Conservation (phyloP, 2,888 invertebrate genomes). For the Xestoiulus laeticollis region DNA sequence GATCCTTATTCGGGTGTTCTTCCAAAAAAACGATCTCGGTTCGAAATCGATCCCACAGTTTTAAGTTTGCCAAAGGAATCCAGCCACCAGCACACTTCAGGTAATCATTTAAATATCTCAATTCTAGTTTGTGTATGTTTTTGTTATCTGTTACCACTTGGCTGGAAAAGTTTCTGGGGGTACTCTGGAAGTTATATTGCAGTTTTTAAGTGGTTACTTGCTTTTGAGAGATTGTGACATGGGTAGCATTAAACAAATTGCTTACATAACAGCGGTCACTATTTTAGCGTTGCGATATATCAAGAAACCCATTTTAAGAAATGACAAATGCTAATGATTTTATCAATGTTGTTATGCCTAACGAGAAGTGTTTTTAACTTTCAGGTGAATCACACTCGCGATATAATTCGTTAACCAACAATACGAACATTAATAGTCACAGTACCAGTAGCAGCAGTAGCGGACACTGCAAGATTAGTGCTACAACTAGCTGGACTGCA, state of each 20-base stretch:
- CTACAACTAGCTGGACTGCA: slow-evolving; percentile 34
- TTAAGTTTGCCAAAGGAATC: slow-evolving; percentile 11
- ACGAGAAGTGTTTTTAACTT: background rate
- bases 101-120: background rate
- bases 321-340: background rate
- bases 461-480: background rate
- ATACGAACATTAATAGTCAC: slow-evolving; percentile 1
- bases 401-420: background rate
- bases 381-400: slow-evolving; percentile 27
- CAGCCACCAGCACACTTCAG: slow-evolving; percentile 29
- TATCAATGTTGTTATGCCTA: background rate
- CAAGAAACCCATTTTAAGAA: background rate
- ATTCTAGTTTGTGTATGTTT: background rate
- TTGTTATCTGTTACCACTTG: background rate
- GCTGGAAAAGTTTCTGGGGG: no score
- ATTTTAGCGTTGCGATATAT: no score
- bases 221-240: no score
- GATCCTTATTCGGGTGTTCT: slow-evolving; percentile 29
- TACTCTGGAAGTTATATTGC: no score
- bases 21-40: slow-evolving; percentile 50
- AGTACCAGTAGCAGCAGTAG: background rate
- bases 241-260: no score
- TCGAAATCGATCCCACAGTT: slow-evolving; percentile 39
- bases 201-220: no score
- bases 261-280: background rate